A percentile compares a stretch with the other conserved stretches of the same genome.
Conservation (phyloP, 2,888 invertebrate species). For the Cordylochernes scorpioides region DNA sequence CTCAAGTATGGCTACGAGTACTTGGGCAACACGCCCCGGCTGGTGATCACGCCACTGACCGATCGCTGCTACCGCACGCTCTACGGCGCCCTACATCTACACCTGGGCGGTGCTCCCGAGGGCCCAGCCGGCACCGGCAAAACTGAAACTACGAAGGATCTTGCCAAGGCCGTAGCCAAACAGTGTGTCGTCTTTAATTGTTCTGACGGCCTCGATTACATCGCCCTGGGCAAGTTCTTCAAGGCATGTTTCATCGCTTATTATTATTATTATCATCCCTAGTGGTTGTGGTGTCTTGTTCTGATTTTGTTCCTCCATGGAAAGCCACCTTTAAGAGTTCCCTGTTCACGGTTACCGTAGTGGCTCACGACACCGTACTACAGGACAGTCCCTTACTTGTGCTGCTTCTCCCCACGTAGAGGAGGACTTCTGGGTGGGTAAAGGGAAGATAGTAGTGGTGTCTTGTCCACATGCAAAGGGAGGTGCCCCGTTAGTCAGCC, state of each 20-base stretch:
- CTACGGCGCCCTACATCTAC: conserved; percentile 25
- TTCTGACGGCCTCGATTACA: conserved; percentile 26
- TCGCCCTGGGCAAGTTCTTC: conserved; percentile 27
- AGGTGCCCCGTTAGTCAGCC: too few species aligned
- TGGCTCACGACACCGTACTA: too few species aligned
- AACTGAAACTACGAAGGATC: conserved; percentile 21
- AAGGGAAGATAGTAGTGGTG: too few species aligned
- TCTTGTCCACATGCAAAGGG: too few species aligned
- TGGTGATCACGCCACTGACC: conserved; percentile 27
- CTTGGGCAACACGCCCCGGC: conserved; percentile 24
- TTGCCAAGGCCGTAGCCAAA: conserved; percentile 27
- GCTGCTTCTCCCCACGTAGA: too few species aligned
- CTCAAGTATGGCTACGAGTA: conserved; percentile 26
- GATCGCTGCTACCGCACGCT: conserved; percentile 26
- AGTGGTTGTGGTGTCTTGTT: too few species aligned
- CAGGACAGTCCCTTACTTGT: too few species aligned
- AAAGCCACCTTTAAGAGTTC: too few species aligned
- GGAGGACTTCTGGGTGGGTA: too few species aligned
- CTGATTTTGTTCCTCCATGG: too few species aligned
- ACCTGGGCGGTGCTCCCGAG: conserved; percentile 26
- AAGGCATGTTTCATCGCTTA: conserved; percentile 20
- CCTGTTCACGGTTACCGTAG: too few species aligned
- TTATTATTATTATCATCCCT: too few species aligned
- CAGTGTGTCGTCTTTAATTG: conserved; percentile 29
- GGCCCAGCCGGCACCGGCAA: conserved; percentile 27